Conservation (phyloP, 2,113 vertebrate genomes). For the Trochalopteron elliotii region DNA sequence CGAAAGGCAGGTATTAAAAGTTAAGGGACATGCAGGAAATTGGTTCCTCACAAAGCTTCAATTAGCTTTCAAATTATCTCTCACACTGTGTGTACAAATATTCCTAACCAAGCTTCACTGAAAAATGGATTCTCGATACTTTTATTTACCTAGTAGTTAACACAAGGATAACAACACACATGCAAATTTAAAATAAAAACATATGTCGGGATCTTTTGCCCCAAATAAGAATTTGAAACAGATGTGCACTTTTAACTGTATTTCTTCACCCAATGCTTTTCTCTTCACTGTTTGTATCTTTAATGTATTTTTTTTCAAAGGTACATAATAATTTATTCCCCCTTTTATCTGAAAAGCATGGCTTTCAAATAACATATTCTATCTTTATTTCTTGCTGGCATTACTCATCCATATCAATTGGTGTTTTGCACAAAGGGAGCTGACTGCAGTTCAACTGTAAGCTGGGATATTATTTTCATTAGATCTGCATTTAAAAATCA, state of each 20-base stretch:
- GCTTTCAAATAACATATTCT: conserved; percentile 29
- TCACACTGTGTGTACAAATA: conserved; percentile 68
- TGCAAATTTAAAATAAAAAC: conserved; percentile 82
- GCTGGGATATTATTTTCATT: neutral
- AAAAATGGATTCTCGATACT: conserved; percentile 77
- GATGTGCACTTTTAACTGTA: conserved; percentile 78
- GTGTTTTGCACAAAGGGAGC: neutral
- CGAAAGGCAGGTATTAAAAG: conserved; percentile 33
- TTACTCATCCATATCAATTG: neutral
- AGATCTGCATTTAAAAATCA: neutral
- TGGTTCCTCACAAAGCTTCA: conserved; percentile 68
- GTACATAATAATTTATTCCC: conserved; percentile 45
- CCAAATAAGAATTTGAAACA: conserved; percentile 77
- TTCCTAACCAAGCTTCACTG: conserved; percentile 72
- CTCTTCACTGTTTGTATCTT: conserved; percentile 72
- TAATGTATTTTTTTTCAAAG: conserved; percentile 44
- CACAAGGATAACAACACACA: conserved; percentile 79
- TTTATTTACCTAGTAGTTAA: conserved; percentile 82
- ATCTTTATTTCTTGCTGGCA: conserved; percentile 21
- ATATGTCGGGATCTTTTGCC: conserved; percentile 66
- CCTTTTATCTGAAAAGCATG: conserved; percentile 39
- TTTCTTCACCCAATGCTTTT: conserved; percentile 76
- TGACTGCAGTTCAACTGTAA: neutral
- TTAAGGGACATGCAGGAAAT: conserved; percentile 20
- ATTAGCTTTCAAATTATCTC: conserved; percentile 77